Percentiles rank a stretch among this genome's conserved stretches.
Evolutionary conservation across 2,113 vertebrate genomes (phyloP).

Genomic region (Austrofundulus limnaeus): DNA sequence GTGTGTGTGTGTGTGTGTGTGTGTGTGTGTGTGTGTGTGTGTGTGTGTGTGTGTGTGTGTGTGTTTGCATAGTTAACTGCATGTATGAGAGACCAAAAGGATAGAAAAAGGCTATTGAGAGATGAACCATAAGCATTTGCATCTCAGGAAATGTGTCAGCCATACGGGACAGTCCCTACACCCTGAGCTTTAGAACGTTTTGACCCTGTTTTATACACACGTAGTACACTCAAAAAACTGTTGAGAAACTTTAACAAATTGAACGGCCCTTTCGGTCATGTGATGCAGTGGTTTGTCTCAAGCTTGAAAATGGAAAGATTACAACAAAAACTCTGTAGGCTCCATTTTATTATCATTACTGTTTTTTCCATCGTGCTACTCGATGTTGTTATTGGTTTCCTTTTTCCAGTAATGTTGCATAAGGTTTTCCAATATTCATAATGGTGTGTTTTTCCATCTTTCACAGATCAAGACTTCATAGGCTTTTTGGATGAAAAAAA

Average conservation of each 20-base stretch:
- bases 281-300: not conserved
- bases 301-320: constrained; percentile 16
- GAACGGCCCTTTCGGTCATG: not conserved
- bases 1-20: not conserved
- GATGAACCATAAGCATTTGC: constrained; percentile 66
- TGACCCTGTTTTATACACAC: constrained; percentile 23
- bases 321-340: not conserved
- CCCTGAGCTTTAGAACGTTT: constrained; percentile 8
- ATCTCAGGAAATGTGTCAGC: constrained; percentile 72
- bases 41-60: not conserved
- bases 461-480: constrained; percentile 74
- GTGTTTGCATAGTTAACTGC: not conserved
- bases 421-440: constrained; percentile 67
- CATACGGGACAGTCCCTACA: constrained; percentile 65
- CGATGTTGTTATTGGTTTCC: constrained; percentile 56
- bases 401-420: constrained; percentile 70
- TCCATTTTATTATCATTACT: constrained; percentile 30
- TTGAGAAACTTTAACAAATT: not conserved
- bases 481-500: constrained; percentile 73
- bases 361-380: constrained; percentile 52
- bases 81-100: constrained; percentile 7
- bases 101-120: constrained; percentile 29
- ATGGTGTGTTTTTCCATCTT: constrained; percentile 70
- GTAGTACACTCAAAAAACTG: not conserved
- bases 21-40: not conserved